Conservation (phyloP, 2,888 invertebrate genomes). For the Harpagoxenus sublaevis region DNA sequence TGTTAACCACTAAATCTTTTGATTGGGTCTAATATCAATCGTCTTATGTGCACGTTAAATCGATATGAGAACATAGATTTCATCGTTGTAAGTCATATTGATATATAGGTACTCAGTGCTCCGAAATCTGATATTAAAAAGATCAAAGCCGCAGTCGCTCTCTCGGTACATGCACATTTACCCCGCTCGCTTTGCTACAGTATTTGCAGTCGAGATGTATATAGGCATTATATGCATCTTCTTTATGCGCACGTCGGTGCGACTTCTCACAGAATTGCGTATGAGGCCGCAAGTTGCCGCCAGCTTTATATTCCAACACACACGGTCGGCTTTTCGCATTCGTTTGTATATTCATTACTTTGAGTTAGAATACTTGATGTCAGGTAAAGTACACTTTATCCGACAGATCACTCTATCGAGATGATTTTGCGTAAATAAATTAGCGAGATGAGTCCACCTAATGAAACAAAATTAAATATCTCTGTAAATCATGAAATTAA, state of each 20-base stretch:
- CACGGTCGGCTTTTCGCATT: slow-evolving; percentile 18
- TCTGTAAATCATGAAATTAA: slow-evolving; percentile 15
- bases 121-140: slow-evolving; percentile 53
- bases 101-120: slow-evolving; percentile 11
- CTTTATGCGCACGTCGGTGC: slow-evolving; percentile 39
- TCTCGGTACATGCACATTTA: slow-evolving; percentile 24
- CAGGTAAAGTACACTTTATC: neutral
- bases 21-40: neutral
- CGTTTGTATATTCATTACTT: slow-evolving; percentile 43
- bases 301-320: slow-evolving; percentile 37
- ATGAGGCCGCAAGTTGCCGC: slow-evolving; percentile 21
- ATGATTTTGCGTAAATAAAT: slow-evolving; percentile 22
- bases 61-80: slow-evolving; percentile 19
- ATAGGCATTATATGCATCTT: slow-evolving; percentile 44
- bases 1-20: neutral
- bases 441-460: neutral
- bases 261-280: slow-evolving; percentile 39
- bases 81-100: slow-evolving; percentile 31
- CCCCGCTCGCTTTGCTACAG: slow-evolving; percentile 43
- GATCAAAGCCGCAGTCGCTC: slow-evolving; percentile 48
- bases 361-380: neutral
- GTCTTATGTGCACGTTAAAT: slow-evolving; percentile 5
- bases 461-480: slow-evolving; percentile 22
- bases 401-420: neutral
- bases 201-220: slow-evolving; percentile 42